Evolutionary conservation across 2,888 invertebrate genomes (phyloP).

Genomic region (Enchytraeus crypticus): DNA sequence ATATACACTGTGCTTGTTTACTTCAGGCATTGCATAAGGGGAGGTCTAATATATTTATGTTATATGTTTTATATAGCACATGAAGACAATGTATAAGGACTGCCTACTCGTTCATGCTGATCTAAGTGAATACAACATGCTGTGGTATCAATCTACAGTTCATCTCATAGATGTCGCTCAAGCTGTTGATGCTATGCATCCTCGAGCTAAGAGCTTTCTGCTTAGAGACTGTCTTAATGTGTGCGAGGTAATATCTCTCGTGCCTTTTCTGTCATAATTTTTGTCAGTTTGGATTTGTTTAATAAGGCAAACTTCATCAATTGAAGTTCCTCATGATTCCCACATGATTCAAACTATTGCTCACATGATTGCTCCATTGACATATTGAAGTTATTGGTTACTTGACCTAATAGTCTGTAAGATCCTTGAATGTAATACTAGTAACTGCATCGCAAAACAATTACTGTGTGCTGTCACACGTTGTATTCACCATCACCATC

Average conservation of each 20-base stretch:
- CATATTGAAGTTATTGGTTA: no score
- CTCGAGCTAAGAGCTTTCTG: conserved; percentile 54
- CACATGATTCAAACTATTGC: no score
- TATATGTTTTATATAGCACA: conserved; percentile 44
- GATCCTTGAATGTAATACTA: no score
- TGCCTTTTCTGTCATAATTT: not conserved
- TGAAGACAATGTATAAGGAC: conserved; percentile 52
- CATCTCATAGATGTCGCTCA: conserved; percentile 59
- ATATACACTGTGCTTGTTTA: no score
- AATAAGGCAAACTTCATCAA: not conserved
- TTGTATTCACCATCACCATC: no score
- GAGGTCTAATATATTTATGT: not conserved
- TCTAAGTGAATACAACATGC: conserved; percentile 58
- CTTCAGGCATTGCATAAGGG: not conserved
- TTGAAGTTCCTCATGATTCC: no score
- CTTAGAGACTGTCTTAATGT: conserved; percentile 55
- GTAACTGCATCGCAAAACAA: no score
- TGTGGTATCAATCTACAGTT: conserved; percentile 53
- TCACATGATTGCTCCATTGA: no score
- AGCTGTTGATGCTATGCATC: conserved; percentile 56
- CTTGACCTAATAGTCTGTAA: no score
- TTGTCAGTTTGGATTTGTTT: not conserved
- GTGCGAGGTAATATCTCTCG: conserved; percentile 30
- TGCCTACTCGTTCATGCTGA: conserved; percentile 58
- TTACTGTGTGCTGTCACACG: no score